These are phyloP conservation scores for Megalopta genalis DNA, from an alignment of 1,140 invertebrate species.

Conservation along the genomic window DNA sequence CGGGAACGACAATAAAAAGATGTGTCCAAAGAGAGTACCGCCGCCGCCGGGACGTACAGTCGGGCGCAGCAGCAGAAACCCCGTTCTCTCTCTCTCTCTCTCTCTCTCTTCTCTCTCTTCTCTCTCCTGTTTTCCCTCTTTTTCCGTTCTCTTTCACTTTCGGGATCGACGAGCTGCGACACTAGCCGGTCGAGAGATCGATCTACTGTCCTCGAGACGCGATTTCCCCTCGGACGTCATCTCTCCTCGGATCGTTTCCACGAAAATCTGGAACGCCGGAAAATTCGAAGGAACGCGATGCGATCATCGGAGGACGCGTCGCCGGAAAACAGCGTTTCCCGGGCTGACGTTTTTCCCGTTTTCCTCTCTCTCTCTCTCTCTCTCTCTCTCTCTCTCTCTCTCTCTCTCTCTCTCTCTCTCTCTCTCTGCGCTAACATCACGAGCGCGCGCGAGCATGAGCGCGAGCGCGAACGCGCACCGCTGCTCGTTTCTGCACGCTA, in stretches of 20 bases:
- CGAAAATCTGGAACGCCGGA: too few relatives aligned
- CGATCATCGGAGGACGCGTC: too few relatives aligned
- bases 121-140: too few relatives aligned
- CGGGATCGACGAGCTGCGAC: too few relatives aligned
- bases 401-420: not conserved
- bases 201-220: too few relatives aligned
- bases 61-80: not conserved
- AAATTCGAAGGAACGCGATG: too few relatives aligned
- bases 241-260: too few relatives aligned
- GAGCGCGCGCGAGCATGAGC: not conserved
- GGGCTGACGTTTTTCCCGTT: too few relatives aligned
- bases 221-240: too few relatives aligned
- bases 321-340: not conserved
- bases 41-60: not conserved
- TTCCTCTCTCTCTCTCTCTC: not conserved
- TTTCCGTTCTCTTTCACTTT: too few relatives aligned
- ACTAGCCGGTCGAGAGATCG: too few relatives aligned
- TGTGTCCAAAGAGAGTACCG: constrained; percentile 2
- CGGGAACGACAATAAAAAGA: constrained; percentile 3
- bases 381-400: too few relatives aligned
- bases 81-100: not conserved
- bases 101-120: not conserved
- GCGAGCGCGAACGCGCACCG: constrained; percentile 15
- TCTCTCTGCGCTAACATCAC: not conserved
- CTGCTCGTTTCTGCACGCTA: constrained; percentile 59